phyloP scores from a whole-genome alignment of 2,797 vertebrate genomes.

The Tokudaia muenninki region DNA sequence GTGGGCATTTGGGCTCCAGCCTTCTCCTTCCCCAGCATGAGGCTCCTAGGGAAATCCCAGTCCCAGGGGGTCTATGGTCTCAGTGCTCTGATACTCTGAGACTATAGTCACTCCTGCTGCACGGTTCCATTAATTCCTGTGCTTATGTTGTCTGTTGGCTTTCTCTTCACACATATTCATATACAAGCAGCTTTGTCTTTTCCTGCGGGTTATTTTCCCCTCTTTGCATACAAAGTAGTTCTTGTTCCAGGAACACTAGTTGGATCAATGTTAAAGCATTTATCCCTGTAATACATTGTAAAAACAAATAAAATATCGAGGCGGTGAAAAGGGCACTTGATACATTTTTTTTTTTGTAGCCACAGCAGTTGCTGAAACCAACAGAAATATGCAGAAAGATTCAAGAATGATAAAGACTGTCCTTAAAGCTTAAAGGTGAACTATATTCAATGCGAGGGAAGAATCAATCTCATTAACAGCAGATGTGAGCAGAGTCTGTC shows the following conservation, averaged over 20 bases:
- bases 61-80: not conserved
- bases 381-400: slow-evolving; percentile 29
- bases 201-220: not conserved
- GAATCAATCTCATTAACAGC: slow-evolving; percentile 48
- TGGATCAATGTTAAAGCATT: slow-evolving; percentile 59
- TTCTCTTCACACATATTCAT: not conserved
- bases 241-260: slow-evolving; percentile 38
- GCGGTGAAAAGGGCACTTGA: slow-evolving; percentile 39
- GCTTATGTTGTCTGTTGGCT: not conserved
- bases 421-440: slow-evolving; percentile 35
- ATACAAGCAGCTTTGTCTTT: not conserved
- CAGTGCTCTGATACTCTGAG: not conserved
- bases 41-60: not conserved
- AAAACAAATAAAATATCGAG: slow-evolving; percentile 26
- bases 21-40: not conserved
- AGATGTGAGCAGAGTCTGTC: not conserved
- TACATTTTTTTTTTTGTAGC: slow-evolving; percentile 30
- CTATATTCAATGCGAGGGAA: slow-evolving; percentile 9
- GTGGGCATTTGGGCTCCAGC: too few relatives aligned
- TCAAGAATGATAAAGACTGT: not conserved
- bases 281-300: not conserved
- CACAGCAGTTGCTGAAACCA: slow-evolving; percentile 61
- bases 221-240: slow-evolving; percentile 37
- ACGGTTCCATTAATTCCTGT: not conserved
- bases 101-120: not conserved